Evolutionary conservation across 2,797 vertebrate species (phyloP), one percentile per base, ranked within the genome.

Genomic region (Borostomias antarcticus): DNA sequence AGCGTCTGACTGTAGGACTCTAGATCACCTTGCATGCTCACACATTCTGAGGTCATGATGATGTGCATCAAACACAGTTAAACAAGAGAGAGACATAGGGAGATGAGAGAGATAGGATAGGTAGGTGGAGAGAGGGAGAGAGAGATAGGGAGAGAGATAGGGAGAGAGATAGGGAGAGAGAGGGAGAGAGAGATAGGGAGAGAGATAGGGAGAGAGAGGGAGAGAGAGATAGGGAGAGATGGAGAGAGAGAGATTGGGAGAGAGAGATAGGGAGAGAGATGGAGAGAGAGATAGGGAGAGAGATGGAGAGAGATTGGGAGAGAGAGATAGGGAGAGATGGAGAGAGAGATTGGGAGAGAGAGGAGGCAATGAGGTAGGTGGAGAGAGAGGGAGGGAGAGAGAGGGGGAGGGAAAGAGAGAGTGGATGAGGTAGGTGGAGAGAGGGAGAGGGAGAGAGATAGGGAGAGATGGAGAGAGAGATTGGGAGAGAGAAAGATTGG

Each of bases 21-120:
- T 6, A 54, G 58, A 57, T 21, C 6, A 45, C 54, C 4, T 59
- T 64, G 66, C 64, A 47, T 59, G 73, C 71, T 67, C 68, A 61
- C 68, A 51, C 17, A 29, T 35, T 65, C 50, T n/a, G n/a, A n/a
- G n/a, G n/a, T n/a, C n/a, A n/a, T n/a, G n/a, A n/a, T n/a, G n/a
- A n/a, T n/a, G n/a, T n/a, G n/a, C n/a, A n/a, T 47, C 37, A 8
- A n/a, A 40, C 17, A 51, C 19, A 30, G 45, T 45, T 10, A 19
- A 28, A 2, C n/a, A 30, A 17, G 37, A 40, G 48, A 51, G 19
- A 58, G 23, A 26, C 17, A 29, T n/a, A 59, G n/a, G n/a, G n/a
- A n/a, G n/a, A n/a, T n/a, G n/a, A n/a, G n/a, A n/a, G n/a, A n/a
- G n/a, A n/a, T n/a, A n/a, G n/a, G n/a, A n/a, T n/a, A n/a, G n/a